phyloP scores from a whole-genome alignment of 1,140 invertebrate genomes.

The Zaprionus lachaisei region DNA sequence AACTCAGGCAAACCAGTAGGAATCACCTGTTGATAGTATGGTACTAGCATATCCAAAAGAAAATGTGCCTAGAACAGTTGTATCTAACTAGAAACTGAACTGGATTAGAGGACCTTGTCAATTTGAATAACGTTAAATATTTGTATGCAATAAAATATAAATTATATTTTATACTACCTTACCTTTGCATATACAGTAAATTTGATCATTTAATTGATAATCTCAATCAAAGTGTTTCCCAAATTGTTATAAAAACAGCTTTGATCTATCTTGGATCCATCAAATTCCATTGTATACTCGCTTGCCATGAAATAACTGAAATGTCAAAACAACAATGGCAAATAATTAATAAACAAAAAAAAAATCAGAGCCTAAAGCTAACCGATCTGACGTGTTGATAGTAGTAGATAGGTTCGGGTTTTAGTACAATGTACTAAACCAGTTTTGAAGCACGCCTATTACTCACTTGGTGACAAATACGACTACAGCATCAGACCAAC shows the following conservation, averaged over 20 bases:
- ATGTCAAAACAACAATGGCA: constrained; percentile 3
- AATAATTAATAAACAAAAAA: not conserved
- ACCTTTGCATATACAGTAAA: too few species aligned
- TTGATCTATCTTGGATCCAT: not conserved
- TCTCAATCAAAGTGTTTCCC: not conserved
- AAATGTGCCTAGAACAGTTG: not conserved
- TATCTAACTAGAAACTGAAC: not conserved
- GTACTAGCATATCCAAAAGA: not conserved
- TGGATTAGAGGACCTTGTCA: not conserved
- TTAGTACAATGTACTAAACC: constrained; percentile 28
- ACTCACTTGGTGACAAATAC: not conserved
- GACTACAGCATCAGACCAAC: constrained; percentile 4
- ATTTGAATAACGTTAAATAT: not conserved
- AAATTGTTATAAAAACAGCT: not conserved
- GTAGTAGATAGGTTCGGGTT: not conserved
- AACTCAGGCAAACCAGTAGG: not conserved
- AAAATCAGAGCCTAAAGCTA: constrained; percentile 3
- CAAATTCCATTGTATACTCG: not conserved
- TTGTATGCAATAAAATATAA: too few species aligned
- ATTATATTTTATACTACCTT: too few species aligned
- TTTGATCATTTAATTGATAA: not conserved
- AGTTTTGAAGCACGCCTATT: not conserved
- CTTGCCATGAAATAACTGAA: constrained; percentile 4
- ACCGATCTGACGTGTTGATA: not conserved
- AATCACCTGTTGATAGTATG: not conserved